Percentiles rank a stretch among this genome's conserved stretches.
These are phyloP conservation scores for Gorsachius magnificus DNA, from an alignment of 2,797 vertebrate genomes.

Conservation along the genomic window DNA sequence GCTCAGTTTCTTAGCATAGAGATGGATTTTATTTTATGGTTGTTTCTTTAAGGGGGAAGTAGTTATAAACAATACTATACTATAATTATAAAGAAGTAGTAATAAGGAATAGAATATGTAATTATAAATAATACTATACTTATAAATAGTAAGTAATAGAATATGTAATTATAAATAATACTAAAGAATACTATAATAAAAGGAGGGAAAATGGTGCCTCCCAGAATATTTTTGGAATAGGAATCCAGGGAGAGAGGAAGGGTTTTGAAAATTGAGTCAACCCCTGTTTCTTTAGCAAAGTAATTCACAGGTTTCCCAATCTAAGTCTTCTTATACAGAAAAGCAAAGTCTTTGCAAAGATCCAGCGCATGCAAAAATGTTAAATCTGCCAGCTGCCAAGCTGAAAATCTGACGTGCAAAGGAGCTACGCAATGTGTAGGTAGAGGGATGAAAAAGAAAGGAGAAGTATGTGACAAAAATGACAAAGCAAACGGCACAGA, in stretches of 20 bases:
- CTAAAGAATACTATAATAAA: neutral
- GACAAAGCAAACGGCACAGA: fast-evolving
- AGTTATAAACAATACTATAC: neutral
- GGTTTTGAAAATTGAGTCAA: neutral
- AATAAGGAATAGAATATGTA: neutral
- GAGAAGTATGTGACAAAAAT: neutral
- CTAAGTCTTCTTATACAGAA: neutral
- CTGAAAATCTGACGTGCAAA: neutral
- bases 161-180: too few relatives aligned
- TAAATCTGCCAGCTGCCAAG: neutral
- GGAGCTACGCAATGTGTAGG: neutral
- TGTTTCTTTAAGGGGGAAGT: neutral
- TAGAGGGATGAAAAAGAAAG: neutral
- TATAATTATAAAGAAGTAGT: neutral
- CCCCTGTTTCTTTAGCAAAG: neutral
- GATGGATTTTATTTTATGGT: neutral
- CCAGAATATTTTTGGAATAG: neutral
- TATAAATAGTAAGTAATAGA: neutral
- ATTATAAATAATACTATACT: neutral
- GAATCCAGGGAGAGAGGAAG: neutral
- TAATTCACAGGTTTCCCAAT: neutral
- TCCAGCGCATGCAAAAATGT: neutral
- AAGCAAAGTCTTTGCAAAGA: neutral
- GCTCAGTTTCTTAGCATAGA: neutral
- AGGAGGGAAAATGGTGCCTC: neutral